Evolutionary conservation across 2,888 invertebrate species (phyloP).

Genomic region (Dasypolia templi): DNA sequence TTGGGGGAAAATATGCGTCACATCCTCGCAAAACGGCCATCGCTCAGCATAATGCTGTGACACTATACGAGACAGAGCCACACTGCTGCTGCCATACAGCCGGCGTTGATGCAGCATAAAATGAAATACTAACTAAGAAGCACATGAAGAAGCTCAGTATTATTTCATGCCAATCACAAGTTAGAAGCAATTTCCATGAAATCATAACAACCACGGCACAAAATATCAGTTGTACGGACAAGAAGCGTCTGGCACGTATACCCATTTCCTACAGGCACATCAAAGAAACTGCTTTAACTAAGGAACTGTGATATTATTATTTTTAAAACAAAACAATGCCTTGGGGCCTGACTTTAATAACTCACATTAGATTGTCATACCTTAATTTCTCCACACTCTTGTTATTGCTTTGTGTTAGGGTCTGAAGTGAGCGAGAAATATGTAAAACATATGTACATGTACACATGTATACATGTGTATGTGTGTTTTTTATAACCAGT

Average conservation of each 20-base stretch:
- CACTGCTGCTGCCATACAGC: no score
- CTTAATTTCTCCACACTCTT: slow-evolving; percentile 39
- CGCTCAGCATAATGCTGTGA: no score
- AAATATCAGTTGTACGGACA: slow-evolving; percentile 5
- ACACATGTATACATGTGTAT: no score
- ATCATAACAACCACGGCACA: neutral
- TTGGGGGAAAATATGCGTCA: no score
- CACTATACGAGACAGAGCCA: no score
- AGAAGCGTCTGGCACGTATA: neutral
- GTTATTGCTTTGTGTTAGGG: slow-evolving; percentile 38
- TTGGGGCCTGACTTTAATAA: slow-evolving; percentile 29
- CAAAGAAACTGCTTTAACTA: slow-evolving; percentile 26
- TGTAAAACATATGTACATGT: no score
- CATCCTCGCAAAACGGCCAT: no score
- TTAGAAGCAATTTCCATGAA: neutral
- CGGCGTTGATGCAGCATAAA: no score
- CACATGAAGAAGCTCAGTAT: no score
- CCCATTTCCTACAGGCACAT: slow-evolving; percentile 12
- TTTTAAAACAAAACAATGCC: slow-evolving; percentile 35
- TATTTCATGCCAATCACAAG: neutral
- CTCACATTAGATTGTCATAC: slow-evolving; percentile 37
- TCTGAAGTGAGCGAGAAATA: slow-evolving; percentile 26
- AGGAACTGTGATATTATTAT: slow-evolving; percentile 16
- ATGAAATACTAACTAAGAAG: no score
- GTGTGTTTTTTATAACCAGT: no score